phyloP scores from a whole-genome alignment of 2,797 vertebrate species.

The Microctenopoma steveboyesi region DNA sequence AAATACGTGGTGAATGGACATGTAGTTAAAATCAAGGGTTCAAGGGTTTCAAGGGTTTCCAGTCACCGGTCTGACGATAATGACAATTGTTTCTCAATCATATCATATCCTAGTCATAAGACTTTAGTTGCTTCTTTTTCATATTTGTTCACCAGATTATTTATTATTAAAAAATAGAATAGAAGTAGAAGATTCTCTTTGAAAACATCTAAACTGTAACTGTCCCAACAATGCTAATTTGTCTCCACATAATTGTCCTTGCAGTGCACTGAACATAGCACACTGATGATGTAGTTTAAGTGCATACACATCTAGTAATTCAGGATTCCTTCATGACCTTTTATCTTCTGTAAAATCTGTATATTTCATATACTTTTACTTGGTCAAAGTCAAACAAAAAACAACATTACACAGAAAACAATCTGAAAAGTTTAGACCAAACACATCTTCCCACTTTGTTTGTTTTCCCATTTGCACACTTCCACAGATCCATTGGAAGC shows the following conservation, averaged over 20 bases:
- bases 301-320: not conserved
- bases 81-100: not conserved
- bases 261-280: not conserved
- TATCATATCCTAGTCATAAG: no score
- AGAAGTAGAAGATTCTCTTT: not conserved
- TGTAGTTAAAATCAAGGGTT: not conserved
- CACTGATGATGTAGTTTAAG: not conserved
- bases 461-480: conserved; percentile 41
- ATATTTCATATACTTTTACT: not conserved
- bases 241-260: not conserved
- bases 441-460: conserved; percentile 57
- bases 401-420: conserved; percentile 15
- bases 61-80: not conserved
- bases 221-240: not conserved
- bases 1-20: not conserved
- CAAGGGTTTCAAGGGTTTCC: not conserved
- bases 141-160: not conserved
- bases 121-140: not conserved
- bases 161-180: not conserved
- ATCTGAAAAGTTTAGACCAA: conserved; percentile 59
- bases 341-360: not conserved
- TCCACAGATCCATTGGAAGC: conserved; percentile 53
- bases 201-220: not conserved
- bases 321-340: not conserved
- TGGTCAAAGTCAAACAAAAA: conserved; percentile 41